These are phyloP conservation scores for Mus musculus DNA, from an alignment of 2,113 vertebrate genomes.

Conservation along the genomic window DNA sequence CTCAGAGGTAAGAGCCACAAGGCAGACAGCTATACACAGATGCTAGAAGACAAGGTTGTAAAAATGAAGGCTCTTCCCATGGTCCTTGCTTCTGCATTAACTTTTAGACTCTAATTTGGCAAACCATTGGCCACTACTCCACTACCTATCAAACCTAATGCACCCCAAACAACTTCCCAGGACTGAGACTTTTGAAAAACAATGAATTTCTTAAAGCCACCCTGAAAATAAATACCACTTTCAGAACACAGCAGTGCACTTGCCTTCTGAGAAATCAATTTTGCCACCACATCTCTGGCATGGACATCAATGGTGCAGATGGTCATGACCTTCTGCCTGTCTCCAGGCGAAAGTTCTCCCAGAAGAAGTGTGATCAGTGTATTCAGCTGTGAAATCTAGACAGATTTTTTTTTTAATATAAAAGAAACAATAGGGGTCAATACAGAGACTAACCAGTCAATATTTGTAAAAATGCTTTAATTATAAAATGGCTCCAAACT, in stretches of 20 bases:
- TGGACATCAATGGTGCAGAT: slow-evolving; percentile 90
- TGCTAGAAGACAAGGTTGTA: not conserved
- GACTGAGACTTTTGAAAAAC: not conserved
- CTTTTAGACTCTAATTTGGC: not conserved
- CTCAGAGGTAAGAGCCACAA: not conserved
- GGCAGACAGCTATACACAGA: not conserved
- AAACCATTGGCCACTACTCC: not conserved
- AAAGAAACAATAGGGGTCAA: slow-evolving; percentile 45
- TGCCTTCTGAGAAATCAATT: slow-evolving; percentile 90
- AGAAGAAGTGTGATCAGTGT: slow-evolving; percentile 88
- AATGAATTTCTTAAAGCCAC: not conserved
- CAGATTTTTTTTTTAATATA: not conserved
- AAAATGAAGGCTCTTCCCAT: not conserved
- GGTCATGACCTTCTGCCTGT: slow-evolving; percentile 92
- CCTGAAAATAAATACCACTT: not conserved
- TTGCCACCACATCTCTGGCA: slow-evolving; percentile 89
- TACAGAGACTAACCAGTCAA: not conserved
- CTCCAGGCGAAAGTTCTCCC: slow-evolving; percentile 87
- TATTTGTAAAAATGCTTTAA: not conserved
- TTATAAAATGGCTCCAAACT: slow-evolving; percentile 26
- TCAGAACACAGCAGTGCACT: not conserved
- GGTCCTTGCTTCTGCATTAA: not conserved
- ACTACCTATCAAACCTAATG: not conserved
- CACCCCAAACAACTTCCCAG: not conserved
- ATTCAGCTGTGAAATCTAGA: slow-evolving; percentile 90